These are phyloP conservation scores for Bombylius major DNA, from an alignment of 2,888 invertebrate species.

Conservation along the genomic window DNA sequence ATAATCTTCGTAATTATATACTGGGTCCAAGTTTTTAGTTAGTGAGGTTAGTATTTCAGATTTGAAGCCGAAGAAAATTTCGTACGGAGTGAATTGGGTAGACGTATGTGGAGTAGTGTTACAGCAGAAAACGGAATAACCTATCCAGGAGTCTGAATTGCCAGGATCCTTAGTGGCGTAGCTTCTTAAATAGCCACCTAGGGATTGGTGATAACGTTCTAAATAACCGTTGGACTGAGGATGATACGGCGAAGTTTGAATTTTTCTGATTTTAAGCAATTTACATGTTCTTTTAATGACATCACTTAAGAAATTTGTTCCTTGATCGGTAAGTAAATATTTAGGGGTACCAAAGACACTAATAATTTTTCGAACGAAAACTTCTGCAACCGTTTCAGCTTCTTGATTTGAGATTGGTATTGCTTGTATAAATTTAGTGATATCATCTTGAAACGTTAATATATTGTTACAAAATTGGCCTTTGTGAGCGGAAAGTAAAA, in stretches of 20 bases:
- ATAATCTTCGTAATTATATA: too few species aligned
- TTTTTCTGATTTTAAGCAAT: not conserved
- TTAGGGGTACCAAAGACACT: not conserved
- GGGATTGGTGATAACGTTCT: slow-evolving; percentile 23
- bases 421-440: not conserved
- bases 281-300: slow-evolving; percentile 15
- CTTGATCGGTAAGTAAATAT: not conserved
- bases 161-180: slow-evolving; percentile 19
- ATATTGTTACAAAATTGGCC: too few species aligned
- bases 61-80: not conserved
- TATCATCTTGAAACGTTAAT: not conserved
- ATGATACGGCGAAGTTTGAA: slow-evolving; percentile 3
- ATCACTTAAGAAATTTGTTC: not conserved
- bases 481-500: too few species aligned
- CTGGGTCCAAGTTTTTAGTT: too few species aligned
- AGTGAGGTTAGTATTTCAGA: not conserved
- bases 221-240: slow-evolving; percentile 22
- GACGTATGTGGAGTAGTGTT: slow-evolving; percentile 19
- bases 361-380: not conserved
- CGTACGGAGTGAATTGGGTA: not conserved
- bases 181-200: slow-evolving; percentile 22
- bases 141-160: slow-evolving; percentile 25
- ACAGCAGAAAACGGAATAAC: slow-evolving; percentile 21
- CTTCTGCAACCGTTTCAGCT: too few species aligned
- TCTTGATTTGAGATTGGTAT: not conserved